Base-by-base conservation (phyloP, 37 sponge, comb jelly and placozoan species). In the Diacarnus erythraeanus region DNA sequence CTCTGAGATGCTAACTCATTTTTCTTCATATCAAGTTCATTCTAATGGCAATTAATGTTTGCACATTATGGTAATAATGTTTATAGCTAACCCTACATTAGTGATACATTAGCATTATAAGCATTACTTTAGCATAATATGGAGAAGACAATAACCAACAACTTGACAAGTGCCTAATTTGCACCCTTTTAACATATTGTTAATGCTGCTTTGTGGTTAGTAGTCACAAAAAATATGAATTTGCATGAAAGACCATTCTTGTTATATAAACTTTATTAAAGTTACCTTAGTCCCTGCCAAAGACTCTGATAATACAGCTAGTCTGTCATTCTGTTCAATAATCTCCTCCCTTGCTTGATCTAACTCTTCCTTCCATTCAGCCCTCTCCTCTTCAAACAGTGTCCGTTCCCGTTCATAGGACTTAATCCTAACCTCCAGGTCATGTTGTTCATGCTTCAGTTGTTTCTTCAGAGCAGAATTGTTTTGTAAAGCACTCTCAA, bases 321-420 rank as follows among this genome's bases (percentile, higher is more conserved):
- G 85, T 25, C 88, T 59, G 31, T 94, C 94, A 59, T 94, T 83
- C 63, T 94, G 94, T 47, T 94, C 90, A 23, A 77, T 29, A 12
- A 90, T 63, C 61, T 94, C 90, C 26, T 69, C 56, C 2, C 87
- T 78, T 8, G 81, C 84, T n/a, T 42, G 57, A 17, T 89, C 90
- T 54, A 90, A 41, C 41, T 89, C 85, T 38, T 82, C 77, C 81
- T 80, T 83, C 94, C 94, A 94, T 25, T 83, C 65, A 3, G 41
- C 51, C 41, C 76, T 78, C 73, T 86, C 88, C 59, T 76, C 40
- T 70, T 84, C 84, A 60, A 85, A 82, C 20, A 23, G 5, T 87
- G 76, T 51, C 54, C 70, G 30, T 39, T 84, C 79, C 36, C 42
- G 71, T 35, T 84, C 84, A 41, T 84, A 82, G 41, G 54, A 43